Conservation (phyloP, 2,888 invertebrate genomes). For the Coleophora flavipennella region DNA sequence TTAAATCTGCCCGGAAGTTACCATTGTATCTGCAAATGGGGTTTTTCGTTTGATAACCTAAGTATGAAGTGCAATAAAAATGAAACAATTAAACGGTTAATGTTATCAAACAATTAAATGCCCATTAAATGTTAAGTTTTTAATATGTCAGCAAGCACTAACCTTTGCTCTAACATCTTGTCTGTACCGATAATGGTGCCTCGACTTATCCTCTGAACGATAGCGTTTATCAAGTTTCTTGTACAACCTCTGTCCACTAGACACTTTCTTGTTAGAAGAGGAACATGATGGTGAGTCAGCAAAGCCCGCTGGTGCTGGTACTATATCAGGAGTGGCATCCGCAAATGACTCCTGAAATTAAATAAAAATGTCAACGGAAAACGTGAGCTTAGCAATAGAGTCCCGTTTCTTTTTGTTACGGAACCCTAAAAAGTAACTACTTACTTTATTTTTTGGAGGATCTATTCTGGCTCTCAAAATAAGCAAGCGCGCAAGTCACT, state of each 20-base stretch:
- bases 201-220: constrained; percentile 82
- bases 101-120: no score
- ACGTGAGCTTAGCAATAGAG: no score
- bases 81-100: no score
- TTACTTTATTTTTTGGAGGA: no score
- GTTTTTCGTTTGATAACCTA: constrained; percentile 33
- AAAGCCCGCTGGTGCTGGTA: constrained; percentile 90
- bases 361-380: no score
- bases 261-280: constrained; percentile 38
- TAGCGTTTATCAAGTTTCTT: constrained; percentile 85
- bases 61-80: constrained; percentile 18
- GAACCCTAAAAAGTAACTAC: no score
- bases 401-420: no score
- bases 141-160: constrained; percentile 11
- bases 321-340: constrained; percentile 78
- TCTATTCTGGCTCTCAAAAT: no score
- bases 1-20: constrained; percentile 69
- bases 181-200: constrained; percentile 76
- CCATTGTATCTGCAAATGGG: constrained; percentile 66
- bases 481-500: no score
- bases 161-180: constrained; percentile 87
- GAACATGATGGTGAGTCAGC: constrained; percentile 83
- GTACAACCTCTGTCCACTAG: constrained; percentile 74
- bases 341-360: constrained; percentile 53
- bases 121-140: no score